These are phyloP conservation scores for Amphilophus citrinellus DNA, from an alignment of 2,113 vertebrate genomes.

Conservation along the genomic window DNA sequence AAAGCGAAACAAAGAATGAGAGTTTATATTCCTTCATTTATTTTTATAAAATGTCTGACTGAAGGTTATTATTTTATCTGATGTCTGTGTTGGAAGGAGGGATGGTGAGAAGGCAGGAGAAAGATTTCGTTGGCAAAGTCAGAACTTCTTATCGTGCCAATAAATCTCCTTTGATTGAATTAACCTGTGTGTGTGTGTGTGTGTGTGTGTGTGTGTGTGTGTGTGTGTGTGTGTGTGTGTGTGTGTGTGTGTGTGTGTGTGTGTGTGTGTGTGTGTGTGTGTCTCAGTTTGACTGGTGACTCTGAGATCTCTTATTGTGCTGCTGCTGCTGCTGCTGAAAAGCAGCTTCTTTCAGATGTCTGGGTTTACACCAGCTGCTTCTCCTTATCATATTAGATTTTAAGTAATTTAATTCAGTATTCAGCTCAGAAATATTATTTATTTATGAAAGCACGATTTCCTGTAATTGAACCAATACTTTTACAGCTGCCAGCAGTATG, in stretches of 20 bases:
- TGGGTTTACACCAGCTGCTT: conserved; percentile 32
- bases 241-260: conserved; percentile 6
- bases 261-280: neutral
- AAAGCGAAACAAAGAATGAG: neutral
- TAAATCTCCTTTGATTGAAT: conserved; percentile 43
- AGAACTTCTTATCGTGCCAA: conserved; percentile 23
- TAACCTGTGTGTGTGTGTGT: conserved; percentile 13
- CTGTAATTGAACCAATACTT: neutral
- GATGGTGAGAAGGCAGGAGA: neutral
- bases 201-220: neutral
- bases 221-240: neutral
- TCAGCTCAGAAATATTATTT: conserved; percentile 15
- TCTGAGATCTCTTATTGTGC: conserved; percentile 31
- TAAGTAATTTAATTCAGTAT: conserved; percentile 5
- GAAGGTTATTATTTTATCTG: conserved; percentile 1
- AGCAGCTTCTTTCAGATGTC: neutral
- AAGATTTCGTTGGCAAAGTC: neutral
- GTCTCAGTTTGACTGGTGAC: neutral
- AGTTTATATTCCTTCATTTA: neutral
- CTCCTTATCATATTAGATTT: conserved; percentile 19
- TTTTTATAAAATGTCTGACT: neutral
- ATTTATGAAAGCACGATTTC: neutral
- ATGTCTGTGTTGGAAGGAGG: neutral
- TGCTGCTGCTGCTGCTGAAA: neutral
- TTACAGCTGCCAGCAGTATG: neutral